Evolutionary conservation across 1,140 invertebrate species (phyloP).

Genomic region (Apis laboriosa): DNA sequence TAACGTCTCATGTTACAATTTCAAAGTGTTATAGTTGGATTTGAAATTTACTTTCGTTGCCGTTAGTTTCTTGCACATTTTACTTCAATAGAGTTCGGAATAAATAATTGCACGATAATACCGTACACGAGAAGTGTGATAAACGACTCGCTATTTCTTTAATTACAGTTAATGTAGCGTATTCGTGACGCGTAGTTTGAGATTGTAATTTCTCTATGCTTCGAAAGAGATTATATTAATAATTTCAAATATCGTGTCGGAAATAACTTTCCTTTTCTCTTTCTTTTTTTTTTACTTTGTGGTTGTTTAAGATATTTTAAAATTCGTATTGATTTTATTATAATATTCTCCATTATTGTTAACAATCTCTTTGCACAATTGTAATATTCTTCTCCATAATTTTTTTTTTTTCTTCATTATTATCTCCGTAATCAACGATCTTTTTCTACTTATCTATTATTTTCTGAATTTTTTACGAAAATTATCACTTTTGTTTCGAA

Average conservation of each 20-base stretch:
- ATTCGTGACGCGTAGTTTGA: not conserved
- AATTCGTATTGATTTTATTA: no score
- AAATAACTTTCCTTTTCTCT: not conserved
- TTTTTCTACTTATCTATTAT: no score
- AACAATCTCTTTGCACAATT: no score
- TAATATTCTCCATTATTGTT: no score
- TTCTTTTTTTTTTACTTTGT: not conserved
- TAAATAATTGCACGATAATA: not conserved
- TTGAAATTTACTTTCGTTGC: constrained; percentile 2
- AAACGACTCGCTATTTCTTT: not conserved
- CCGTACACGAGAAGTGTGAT: not conserved
- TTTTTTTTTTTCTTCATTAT: no score
- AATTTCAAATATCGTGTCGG: not conserved
- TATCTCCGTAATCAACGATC: no score
- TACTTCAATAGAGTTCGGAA: not conserved
- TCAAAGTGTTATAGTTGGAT: not conserved
- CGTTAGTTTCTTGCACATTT: not conserved
- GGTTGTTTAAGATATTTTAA: not conserved
- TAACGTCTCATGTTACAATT: not conserved
- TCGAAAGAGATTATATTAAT: not conserved
- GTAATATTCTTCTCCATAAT: no score
- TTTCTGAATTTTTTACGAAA: no score
- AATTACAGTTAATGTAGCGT: constrained; percentile 2
- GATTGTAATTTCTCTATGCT: not conserved
- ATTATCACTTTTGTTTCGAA: no score